Percentiles rank a stretch among this genome's conserved stretches.
phyloP scores from a whole-genome alignment of 2,113 vertebrate species.

The Lophotis ruficrista region DNA sequence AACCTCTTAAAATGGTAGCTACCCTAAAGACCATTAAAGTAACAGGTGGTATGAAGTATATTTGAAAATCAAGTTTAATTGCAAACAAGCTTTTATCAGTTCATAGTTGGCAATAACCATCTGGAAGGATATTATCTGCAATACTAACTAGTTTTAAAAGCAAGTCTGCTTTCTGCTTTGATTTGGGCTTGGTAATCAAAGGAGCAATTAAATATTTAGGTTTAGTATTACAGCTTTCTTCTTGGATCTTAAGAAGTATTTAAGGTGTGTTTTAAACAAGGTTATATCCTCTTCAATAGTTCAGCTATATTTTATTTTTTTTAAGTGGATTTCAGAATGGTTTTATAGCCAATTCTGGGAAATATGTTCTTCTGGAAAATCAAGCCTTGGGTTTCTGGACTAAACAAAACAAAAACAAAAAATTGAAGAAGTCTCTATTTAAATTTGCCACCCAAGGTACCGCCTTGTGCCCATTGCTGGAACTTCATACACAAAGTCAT shows the following conservation, averaged over 20 bases:
- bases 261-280: background rate
- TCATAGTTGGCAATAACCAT: background rate
- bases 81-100: background rate
- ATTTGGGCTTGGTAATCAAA: background rate
- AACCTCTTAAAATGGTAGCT: background rate
- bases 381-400: background rate
- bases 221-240: background rate
- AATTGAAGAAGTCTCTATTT: background rate
- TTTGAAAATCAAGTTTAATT: background rate
- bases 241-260: background rate
- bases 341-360: background rate
- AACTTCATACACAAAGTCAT: background rate
- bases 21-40: background rate
- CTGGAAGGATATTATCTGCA: background rate
- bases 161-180: background rate
- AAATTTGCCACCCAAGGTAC: background rate
- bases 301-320: background rate
- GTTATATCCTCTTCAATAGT: background rate
- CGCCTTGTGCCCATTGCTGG: background rate
- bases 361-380: background rate
- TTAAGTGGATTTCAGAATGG: background rate
- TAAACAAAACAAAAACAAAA: background rate
- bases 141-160: background rate
- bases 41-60: background rate
- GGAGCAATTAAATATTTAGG: background rate